These are phyloP conservation scores for Aramus guarauna DNA, from an alignment of 2,113 vertebrate species.

Conservation along the genomic window DNA sequence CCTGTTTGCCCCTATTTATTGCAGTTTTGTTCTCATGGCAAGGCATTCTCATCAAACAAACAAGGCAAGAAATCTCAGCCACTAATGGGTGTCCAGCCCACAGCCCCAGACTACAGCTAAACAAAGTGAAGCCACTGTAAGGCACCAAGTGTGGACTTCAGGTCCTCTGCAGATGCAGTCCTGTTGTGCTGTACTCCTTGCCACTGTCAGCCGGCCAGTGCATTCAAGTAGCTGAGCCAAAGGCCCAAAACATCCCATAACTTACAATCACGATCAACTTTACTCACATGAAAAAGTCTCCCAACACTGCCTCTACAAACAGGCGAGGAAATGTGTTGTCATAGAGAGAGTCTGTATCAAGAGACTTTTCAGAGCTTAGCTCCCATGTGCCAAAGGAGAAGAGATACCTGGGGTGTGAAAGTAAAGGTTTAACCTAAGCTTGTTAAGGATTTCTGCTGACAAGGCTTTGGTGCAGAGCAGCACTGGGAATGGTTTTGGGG, in stretches of 20 bases:
- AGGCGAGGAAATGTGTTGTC: neutral
- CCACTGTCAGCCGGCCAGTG: neutral
- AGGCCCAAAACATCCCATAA: neutral
- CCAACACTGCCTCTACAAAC: neutral
- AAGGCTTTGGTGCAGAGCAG: neutral
- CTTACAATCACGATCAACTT: accelerated
- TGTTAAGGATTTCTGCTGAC: neutral
- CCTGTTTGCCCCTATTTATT: neutral
- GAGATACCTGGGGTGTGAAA: neutral
- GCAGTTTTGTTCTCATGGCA: neutral
- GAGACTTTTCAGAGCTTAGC: neutral
- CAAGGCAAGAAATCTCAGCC: neutral
- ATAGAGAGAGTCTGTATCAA: neutral
- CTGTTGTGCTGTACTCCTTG: neutral
- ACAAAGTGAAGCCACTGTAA: neutral
- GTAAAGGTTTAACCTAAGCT: neutral
- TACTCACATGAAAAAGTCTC: neutral
- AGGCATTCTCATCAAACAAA: neutral
- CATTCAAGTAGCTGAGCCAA: neutral
- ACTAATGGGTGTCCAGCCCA: neutral
- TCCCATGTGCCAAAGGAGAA: neutral
- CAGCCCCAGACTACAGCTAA: neutral
- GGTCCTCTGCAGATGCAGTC: neutral
- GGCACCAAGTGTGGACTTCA: neutral
- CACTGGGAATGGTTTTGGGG: neutral